Base-by-base conservation (phyloP, 2,113 vertebrate genomes). In the Eonycteris spelaea region DNA sequence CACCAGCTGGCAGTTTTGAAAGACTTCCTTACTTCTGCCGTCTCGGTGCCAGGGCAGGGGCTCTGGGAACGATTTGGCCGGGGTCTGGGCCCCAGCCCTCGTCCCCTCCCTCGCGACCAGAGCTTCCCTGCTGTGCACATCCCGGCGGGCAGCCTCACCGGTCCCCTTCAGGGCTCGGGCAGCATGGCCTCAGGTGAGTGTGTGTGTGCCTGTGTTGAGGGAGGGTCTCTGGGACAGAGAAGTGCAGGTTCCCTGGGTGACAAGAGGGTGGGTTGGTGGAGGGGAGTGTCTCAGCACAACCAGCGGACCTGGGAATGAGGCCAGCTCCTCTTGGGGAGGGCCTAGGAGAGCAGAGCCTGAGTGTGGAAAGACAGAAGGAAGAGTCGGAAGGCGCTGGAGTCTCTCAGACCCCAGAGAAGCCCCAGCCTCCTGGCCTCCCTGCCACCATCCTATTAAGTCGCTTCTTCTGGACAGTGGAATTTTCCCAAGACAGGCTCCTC, bases 121-220 rank as follows among this genome's bases (percentile, higher is more conserved):
- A 12, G 55, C 40, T 48, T 77, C 45, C 87, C 22, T 6, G 63
- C 68, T 1, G 61, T 21, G 90, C 70, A 61, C 83, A 86, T 53
- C 79, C 19, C 59, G 51, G 21, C 18, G 63, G 77, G 63, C 71
- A 55, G 79, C 61, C 65, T 45, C 45, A 55, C 26, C 22, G 4
- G 77, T 4, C 18, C 28, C 24, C 38, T 68, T 30, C 38, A 43
- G 63, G 82, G 78, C 70, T 65, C 93, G 3, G 63, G 86, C 94
- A 65, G 86, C 77, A 98, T 97, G 97, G 90, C 97, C 51, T 96
- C 97, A 78, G 97, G 97, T 97, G 87, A 97, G 97, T 83, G 91
- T 30, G 19, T 26, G 71, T 26, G 71, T 15, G 68, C 40, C 33
- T 35, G 78, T 28, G 30, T 19, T 6, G 40, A 2, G 18, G 53